phyloP scores from a whole-genome alignment of 2,113 vertebrate species.

The Corydoras maculifer region DNA sequence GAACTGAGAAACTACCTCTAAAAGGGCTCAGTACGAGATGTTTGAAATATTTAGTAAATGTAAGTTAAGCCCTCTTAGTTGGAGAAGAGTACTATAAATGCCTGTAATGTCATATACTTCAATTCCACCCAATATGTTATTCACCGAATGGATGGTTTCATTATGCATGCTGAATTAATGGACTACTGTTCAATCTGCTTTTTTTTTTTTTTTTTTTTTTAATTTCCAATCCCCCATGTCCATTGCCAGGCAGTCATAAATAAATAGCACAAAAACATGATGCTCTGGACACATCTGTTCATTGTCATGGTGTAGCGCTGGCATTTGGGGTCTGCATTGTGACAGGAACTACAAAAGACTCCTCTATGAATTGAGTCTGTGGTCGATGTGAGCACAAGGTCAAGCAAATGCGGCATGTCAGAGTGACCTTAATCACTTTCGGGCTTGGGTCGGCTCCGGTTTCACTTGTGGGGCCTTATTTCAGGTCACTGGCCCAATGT shows the following conservation, averaged over 20 bases:
- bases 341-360: slow-evolving; percentile 53
- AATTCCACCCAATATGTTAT: too few species aligned
- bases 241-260: slow-evolving; percentile 18
- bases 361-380: slow-evolving; percentile 50
- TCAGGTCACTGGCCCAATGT: slow-evolving; percentile 73
- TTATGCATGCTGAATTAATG: too few species aligned
- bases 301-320: slow-evolving; percentile 44
- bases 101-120: too few species aligned
- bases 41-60: too few species aligned
- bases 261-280: background rate
- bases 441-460: slow-evolving; percentile 64
- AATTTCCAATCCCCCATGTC: background rate
- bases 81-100: too few species aligned
- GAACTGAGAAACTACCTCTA: too few species aligned
- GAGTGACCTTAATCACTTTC: slow-evolving; percentile 71
- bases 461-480: slow-evolving; percentile 68
- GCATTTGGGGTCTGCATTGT: slow-evolving; percentile 51
- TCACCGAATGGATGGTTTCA: too few species aligned
- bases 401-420: slow-evolving; percentile 64
- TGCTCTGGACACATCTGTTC: slow-evolving; percentile 48
- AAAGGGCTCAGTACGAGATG: too few species aligned
- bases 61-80: too few species aligned
- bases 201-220: too few species aligned
- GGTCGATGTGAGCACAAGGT: slow-evolving; percentile 56
- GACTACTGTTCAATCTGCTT: too few species aligned